phyloP scores from a whole-genome alignment of 2,797 vertebrate genomes.

The Rhadinocentrus ornatus region DNA sequence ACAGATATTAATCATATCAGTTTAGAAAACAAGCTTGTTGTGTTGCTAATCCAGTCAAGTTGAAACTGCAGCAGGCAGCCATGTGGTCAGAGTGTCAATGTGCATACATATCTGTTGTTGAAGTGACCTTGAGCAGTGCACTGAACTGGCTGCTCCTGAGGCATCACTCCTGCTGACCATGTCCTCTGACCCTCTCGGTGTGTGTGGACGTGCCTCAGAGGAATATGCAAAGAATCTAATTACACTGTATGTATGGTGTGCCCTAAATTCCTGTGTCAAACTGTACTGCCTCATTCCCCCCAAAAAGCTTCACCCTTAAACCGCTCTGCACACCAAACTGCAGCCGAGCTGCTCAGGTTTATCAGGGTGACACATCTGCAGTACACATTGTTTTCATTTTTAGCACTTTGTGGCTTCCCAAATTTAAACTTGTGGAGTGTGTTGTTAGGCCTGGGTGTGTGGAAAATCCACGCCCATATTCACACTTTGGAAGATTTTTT shows the following conservation, averaged over 20 bases:
- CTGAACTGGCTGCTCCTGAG: conserved; percentile 61
- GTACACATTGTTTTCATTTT: conserved; percentile 68
- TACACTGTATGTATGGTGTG: conserved; percentile 52
- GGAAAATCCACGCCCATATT: conserved; percentile 56
- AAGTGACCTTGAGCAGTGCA: conserved; percentile 73
- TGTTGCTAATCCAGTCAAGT: conserved; percentile 38
- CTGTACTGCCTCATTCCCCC: conserved; percentile 45
- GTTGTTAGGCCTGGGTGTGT: conserved; percentile 47
- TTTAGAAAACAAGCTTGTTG: conserved; percentile 45
- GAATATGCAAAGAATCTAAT: conserved; percentile 74
- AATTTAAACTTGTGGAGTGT: conserved; percentile 63
- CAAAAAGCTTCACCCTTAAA: conserved; percentile 24
- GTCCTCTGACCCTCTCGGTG: conserved; percentile 66
- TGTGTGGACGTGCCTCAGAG: conserved; percentile 46
- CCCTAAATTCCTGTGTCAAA: conserved; percentile 60
- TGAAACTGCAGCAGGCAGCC: conserved; percentile 36
- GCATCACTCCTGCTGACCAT: conserved; percentile 64
- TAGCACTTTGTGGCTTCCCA: conserved; percentile 72
- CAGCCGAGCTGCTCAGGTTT: conserved; percentile 52
- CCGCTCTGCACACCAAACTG: conserved; percentile 29
- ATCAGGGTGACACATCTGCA: conserved; percentile 70
- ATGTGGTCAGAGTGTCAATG: conserved; percentile 58
- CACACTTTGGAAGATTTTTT: conserved; percentile 22
- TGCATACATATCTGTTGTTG: conserved; percentile 53
- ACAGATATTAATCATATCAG: conserved; percentile 42